Conservation (phyloP, 2,888 invertebrate species). For the Physocephala rufipes region DNA sequence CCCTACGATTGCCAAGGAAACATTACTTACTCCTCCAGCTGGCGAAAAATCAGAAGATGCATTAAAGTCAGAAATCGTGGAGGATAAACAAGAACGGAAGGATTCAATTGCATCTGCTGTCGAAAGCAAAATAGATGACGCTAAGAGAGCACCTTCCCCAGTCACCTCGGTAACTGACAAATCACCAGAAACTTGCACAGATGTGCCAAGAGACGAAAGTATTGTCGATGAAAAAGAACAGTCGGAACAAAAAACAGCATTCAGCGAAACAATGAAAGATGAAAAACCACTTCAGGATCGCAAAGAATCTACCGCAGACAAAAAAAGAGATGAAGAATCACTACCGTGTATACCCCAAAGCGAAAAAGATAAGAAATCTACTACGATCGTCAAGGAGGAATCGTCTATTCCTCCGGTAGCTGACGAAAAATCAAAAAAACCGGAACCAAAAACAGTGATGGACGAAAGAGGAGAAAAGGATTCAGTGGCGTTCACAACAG, state of each 20-base stretch:
- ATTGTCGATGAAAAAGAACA: conserved; percentile 29
- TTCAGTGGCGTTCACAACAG: conserved; percentile 33
- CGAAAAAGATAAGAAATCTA: conserved; percentile 37
- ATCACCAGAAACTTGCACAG: conserved; percentile 41
- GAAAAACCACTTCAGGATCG: too few species aligned
- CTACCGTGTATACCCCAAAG: too few species aligned
- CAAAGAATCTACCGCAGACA: conserved; percentile 40
- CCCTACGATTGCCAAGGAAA: conserved; percentile 21
- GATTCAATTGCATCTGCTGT: conserved; percentile 41
- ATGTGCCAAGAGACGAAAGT: conserved; percentile 36
- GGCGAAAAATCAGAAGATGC: conserved; percentile 44
- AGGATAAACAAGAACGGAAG: conserved; percentile 21
- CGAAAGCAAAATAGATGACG: conserved; percentile 38
- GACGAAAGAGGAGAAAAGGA: not conserved
- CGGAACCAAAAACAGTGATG: conserved; percentile 38
- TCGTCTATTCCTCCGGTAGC: conserved; percentile 23
- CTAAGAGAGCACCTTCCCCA: conserved; percentile 42
- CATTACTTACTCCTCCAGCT: conserved; percentile 32
- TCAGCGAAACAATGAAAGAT: too few species aligned
- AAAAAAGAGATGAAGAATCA: conserved; percentile 39
- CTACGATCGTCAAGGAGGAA: conserved; percentile 44
- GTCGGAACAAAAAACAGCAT: conserved; percentile 38
- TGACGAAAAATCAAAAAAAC: conserved; percentile 43
- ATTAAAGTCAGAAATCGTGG: conserved; percentile 52
- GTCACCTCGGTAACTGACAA: conserved; percentile 34